Evolutionary conservation across 2,888 invertebrate genomes (phyloP), one percentile per base, ranked within the genome.

Genomic region (Dinocampus coccinellae): DNA sequence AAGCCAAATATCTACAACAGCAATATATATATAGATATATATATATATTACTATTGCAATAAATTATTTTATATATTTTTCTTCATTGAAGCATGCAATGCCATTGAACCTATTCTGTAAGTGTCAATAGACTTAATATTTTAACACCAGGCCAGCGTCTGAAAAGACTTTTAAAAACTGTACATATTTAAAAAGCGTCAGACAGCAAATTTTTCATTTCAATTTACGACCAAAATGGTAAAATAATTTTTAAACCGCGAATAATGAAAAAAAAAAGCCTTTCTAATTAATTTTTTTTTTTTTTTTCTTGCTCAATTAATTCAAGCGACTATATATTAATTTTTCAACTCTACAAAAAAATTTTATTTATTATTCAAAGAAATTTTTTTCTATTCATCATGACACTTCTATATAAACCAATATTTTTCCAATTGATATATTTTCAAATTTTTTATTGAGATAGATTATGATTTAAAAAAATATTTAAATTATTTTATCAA

Each of bases 1-100:
- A 74, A 74, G 63, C 74, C 64, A 76, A 73, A 73, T 65, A 69
- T 58, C 52, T 65, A 65, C 34, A 42, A 65, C n/a, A 62, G 42
- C 65, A 24, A 36, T 16, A 58, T 10, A n/a, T n/a, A n/a, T n/a
- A n/a, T n/a, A n/a, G n/a, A n/a, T n/a, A n/a, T n/a, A n/a, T n/a
- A n/a, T n/a, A n/a, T n/a, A n/a, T 47, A 64, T 10, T 33, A 10
- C 16, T 11, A 24, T 33, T 0, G n/a, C 20, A 29, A 29, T 47
- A n/a, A 29, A 47, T 52, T 64, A 22, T 34, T 60, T 34, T 22
- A 20, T 9, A n/a, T 22, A 22, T 39, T n/a, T 42, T 62, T 62
- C 6, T 42, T 62, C n/a, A 11, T 65, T 36, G 22, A 20, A 20
- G 34, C 55, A 65, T 36, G 47, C 55, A 65, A 65, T 53, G 29